Base-by-base conservation (phyloP, 2,888 invertebrate species). In the Neoascia interrupta region DNA sequence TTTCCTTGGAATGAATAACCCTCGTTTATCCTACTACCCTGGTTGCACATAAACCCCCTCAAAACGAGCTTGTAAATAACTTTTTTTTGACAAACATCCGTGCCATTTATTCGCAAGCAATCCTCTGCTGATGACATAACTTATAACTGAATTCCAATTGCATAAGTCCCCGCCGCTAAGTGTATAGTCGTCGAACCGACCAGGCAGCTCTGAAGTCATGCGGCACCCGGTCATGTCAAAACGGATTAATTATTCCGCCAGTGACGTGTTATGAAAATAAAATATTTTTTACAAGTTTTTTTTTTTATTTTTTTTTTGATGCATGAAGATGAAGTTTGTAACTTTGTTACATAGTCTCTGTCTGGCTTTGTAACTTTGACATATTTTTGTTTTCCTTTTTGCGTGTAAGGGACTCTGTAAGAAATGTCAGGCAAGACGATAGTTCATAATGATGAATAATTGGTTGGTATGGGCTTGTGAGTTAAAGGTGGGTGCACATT, bases 231-330 rank as follows among this genome's bases (percentile, higher is more conserved):
- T 72, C 76, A 64, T 70, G 76, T 76, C 76, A 64, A 72, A 76
- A 64, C 31, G 58, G 64, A 76, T 76, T 76, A 76, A 76, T 76
- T 76, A 76, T 51, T 63, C 37, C 53, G 37, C 26, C 76, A 70
- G 58, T 76, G 76, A 70, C 64, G 76, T 72, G 56, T 76, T 72
- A 64, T 64, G 70, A 76, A 76, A 76, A 76, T 58, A 53, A 68
- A 68, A 60, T 47, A 15, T 37, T 36, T 47, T 58, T 64, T 73
- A 15, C 15, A 41, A 31, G 3, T 31, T 31, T 31, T 31, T 31
- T 18, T 43, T 19, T 21, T 47, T 26, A 45, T 54, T 64, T 45
- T 56, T 18, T 56, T 53, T 56, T 60, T 34, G n/a, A n/a, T n/a
- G n/a, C n/a, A n/a, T n/a, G n/a, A n/a, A n/a, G n/a, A n/a, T n/a